Evolutionary conservation across 2,888 invertebrate species (phyloP), one percentile per base, ranked within the genome.

Genomic region (Parnassius mnemosyne): DNA sequence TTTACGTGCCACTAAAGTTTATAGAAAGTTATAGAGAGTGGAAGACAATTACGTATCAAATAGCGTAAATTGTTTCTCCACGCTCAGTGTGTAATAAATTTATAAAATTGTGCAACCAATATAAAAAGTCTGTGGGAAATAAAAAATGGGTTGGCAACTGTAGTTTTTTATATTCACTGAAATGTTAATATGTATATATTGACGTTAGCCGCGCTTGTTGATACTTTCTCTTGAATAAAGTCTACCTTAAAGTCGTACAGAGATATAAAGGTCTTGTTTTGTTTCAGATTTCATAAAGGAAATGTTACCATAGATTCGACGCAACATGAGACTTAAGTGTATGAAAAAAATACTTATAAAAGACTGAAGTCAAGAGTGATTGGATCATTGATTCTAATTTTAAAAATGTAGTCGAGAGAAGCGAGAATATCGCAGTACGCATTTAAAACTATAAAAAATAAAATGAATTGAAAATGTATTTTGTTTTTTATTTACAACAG

Each of bases 271-370:
- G 7, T 34, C 34, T 3, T 51, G 20, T 2, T 13, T 41, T 47
- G 11, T 61, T 61, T 41, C 56, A 61, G 47, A 53, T 47, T 57
- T 47, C 61, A 61, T n/a, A 57, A 61, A 16, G 56, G 46, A 13
- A 56, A n/a, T 42, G 9, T n/a, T 9, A 16, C 3, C 7, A 10
- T 16, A 11, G 42, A 57, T 2, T 9, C 54, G 10, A 11, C 2
- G 16, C 41, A 41, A 51, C 42, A 52, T 13, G 41, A 61, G 56
- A 41, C 56, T 5, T 56, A 50, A 60, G 3, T 2, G 2, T 11
- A 3, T 44, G 34, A 34, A 7, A 7, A 5, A 34, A 34, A 1
- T 34, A 34, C 34, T 1, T 34, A 7, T 25, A 34, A 34, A 34
- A 34, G 34, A 34, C 34, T 34, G 34, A 34, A 53, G 11, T 53